Base-by-base conservation (phyloP, 2,113 vertebrate species). In the Glareola pratincola region DNA sequence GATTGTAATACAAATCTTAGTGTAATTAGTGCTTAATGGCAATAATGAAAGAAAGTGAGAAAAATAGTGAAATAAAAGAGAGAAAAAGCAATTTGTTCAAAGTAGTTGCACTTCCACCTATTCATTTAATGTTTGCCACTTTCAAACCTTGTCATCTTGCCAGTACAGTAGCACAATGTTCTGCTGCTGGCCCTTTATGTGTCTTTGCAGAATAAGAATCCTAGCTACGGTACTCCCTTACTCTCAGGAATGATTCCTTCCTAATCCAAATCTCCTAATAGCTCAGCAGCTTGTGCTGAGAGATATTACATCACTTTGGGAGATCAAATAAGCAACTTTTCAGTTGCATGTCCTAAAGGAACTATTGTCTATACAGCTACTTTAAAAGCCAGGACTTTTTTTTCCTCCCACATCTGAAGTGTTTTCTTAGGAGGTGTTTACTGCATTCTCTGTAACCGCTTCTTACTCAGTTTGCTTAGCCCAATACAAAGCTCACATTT, bases 101-200 rank as follows among this genome's bases (percentile, higher is more conserved):
- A 96, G 56, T 93, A 96, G 97, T 96, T 94, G 74, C 76, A 66
- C 80, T 97, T 97, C 93, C 92, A 97, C 81, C 78, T 97, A 89
- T 95, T 97, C 97, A 93, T 97, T 97, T 95, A 85, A 96, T 76
- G 71, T 88, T 83, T 97, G 91, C 92, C 93, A 91, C 62, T 66
- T 95, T 97, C 96, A 96, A 75, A 66, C 56, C 94, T 92, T 96
- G 97, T 96, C 95, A 78, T 93, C 78, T 94, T 95, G 81, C 91
- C 92, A 97, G 57, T 51, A 83, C 50, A 95, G 84, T 67, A 94
- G 73, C 89, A 82, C 84, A 82, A 43, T 75, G 73, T 88, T 92
- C 68, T 60, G 45, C 92, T 79, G 34, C 66, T 76, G 39, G 62
- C 37, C 67, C 15, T 90, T 88, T 78, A 54, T 62, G 24, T 24